Evolutionary conservation across 1,140 invertebrate genomes (phyloP), one percentile per base, ranked within the genome.

Genomic region (Drosophila athabasca): DNA sequence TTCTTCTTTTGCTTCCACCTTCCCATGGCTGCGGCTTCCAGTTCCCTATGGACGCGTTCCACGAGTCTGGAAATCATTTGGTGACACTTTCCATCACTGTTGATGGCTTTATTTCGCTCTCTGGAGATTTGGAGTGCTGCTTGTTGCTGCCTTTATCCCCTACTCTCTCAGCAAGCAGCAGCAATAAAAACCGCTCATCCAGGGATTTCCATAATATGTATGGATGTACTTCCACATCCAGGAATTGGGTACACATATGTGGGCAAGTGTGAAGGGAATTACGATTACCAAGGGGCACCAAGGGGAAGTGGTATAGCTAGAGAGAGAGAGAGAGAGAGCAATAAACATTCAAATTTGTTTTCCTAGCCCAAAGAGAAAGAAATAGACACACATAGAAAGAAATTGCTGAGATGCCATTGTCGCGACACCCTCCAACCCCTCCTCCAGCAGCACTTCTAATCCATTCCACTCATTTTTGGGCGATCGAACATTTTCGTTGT

Each of bases 21-120:
- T 19, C 11, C 9, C 11, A 3, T 39, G 4, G 11, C 11, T 39
- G 11, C 35, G 13, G 8, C 11, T 13, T 1, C 35, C 26, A 52
- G 13, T 46, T 68, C 58, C 53, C 68, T 81, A 69, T 78, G 78
- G 57, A 64, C 65, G 53, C 50, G 55, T 48, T 67, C 65, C 58
- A 64, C 73, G 54, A 74, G 62, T 73, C 43, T 71, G 50, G 35
- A 19, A 39, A 43, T 65, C 62, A 61, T 57, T 68, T 76, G 65
- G 45, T 65, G 82, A 85, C 82, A 85, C 52, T 78, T 87, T 39
- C 35, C 24, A 68, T 49, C 51, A 62, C 65, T 61, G 70, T 52
- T 70, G 81, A 85, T 81, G 81, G 82, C 58, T 85, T 85, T 85
- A 84, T 85, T 72, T 73, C 29, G 17, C 50, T 75, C 71, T 50